Percentiles rank a stretch among this genome's conserved stretches.
These are phyloP conservation scores for Poicephalus gulielmi DNA, from an alignment of 2,113 vertebrate species.

Conservation along the genomic window DNA sequence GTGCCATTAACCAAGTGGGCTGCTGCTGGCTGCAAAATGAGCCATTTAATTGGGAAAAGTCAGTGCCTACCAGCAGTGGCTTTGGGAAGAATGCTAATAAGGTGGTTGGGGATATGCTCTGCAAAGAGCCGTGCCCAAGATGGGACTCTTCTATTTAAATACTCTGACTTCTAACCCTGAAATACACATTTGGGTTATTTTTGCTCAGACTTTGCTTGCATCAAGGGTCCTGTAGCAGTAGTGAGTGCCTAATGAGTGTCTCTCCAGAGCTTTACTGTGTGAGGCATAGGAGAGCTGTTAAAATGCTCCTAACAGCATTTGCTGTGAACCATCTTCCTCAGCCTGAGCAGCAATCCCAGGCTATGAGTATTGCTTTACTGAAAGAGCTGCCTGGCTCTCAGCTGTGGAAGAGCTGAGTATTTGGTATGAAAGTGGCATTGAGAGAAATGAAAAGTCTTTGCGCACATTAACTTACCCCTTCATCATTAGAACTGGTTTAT, in stretches of 20 bases:
- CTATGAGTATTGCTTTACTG: neutral
- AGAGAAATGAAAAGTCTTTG: neutral
- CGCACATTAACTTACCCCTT: neutral
- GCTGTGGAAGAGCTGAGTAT: neutral
- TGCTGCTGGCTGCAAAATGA: conserved; percentile 34
- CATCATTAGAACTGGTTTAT: neutral
- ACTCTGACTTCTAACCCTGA: neutral
- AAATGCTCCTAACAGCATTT: neutral
- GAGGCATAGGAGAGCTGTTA: neutral
- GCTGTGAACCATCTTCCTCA: neutral
- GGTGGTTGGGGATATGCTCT: neutral
- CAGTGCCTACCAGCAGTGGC: neutral
- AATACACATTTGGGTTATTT: neutral
- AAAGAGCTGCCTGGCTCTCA: neutral
- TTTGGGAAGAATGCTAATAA: neutral
- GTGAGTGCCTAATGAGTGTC: neutral
- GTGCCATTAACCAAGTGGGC: neutral
- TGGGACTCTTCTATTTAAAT: neutral
- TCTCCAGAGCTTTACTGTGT: neutral
- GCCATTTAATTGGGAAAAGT: conserved; percentile 29
- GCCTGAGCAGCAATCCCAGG: neutral
- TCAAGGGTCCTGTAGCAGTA: neutral
- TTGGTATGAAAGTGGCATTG: neutral
- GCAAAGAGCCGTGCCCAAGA: neutral
- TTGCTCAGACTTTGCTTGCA: neutral